Conservation (phyloP, 2,113 vertebrate species). For the Silurus glanis region DNA sequence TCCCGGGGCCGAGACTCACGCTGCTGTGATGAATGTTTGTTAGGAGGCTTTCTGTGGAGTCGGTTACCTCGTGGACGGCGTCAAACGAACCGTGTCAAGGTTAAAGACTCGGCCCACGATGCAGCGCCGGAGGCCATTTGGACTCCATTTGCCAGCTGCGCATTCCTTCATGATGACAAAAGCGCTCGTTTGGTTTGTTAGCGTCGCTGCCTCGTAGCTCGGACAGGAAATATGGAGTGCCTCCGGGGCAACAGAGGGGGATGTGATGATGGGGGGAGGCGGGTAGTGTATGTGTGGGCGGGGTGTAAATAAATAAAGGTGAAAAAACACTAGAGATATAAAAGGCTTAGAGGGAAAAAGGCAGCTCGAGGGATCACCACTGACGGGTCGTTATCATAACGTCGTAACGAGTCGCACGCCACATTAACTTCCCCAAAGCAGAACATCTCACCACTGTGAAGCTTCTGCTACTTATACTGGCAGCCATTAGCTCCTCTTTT, state of each 20-base stretch:
- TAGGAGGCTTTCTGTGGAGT: slow-evolving; percentile 30
- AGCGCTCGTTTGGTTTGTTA: slow-evolving; percentile 27
- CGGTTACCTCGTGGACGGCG: slow-evolving; percentile 34
- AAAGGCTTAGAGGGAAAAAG: slow-evolving; percentile 33
- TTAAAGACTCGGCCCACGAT: slow-evolving; percentile 36
- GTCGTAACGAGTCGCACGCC: slow-evolving; percentile 30
- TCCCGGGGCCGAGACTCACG: background rate
- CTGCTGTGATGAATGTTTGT: slow-evolving; percentile 45
- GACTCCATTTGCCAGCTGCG: slow-evolving; percentile 37
- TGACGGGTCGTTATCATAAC: slow-evolving; percentile 49
- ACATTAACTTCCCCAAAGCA: slow-evolving; percentile 48
- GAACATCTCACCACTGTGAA: slow-evolving; percentile 34
- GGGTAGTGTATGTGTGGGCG: background rate
- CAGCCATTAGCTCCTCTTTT: slow-evolving; percentile 41
- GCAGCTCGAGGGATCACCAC: slow-evolving; percentile 9
- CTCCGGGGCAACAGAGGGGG: background rate
- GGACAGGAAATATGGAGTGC: background rate
- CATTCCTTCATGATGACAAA: slow-evolving; percentile 35
- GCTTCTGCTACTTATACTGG: slow-evolving; percentile 24
- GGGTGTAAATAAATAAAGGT: background rate
- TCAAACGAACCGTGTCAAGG: slow-evolving; percentile 50
- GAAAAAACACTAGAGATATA: slow-evolving; percentile 30
- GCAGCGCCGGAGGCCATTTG: slow-evolving; percentile 35
- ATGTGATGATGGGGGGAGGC: background rate
- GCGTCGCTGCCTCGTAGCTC: background rate